These are phyloP conservation scores for Eupeodes latifasciatus DNA, from an alignment of 2,888 invertebrate genomes.

Conservation along the genomic window DNA sequence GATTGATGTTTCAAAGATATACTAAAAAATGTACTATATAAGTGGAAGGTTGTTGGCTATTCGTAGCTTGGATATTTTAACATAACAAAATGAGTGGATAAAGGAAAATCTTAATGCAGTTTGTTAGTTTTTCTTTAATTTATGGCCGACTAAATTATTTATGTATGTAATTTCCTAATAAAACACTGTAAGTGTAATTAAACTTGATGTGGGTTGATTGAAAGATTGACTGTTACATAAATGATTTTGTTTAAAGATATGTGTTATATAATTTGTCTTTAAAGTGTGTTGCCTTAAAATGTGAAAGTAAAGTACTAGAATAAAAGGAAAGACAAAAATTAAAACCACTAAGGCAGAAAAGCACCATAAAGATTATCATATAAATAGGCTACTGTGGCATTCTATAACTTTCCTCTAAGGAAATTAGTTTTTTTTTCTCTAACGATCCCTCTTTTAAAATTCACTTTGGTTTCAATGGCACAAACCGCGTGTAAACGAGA, in stretches of 20 bases:
- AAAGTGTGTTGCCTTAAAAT: too few relatives aligned
- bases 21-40: background rate
- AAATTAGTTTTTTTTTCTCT: too few relatives aligned
- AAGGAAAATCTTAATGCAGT: background rate
- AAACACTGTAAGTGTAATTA: background rate
- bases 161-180: background rate
- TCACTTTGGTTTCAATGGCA: background rate
- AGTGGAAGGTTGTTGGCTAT: conserved; percentile 2
- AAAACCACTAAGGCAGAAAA: too few relatives aligned
- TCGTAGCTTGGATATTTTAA: conserved; percentile 15
- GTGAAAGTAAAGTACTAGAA: too few relatives aligned
- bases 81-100: background rate
- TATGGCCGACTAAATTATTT: background rate
- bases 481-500: background rate
- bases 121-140: background rate
- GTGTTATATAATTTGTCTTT: too few relatives aligned
- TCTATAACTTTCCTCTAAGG: too few relatives aligned
- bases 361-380: too few relatives aligned
- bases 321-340: too few relatives aligned
- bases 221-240: too few relatives aligned
- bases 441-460: background rate
- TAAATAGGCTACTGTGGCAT: too few relatives aligned
- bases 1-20: conserved; percentile 60
- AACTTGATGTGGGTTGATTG: background rate
- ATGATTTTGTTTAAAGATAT: too few relatives aligned